Evolutionary conservation across 2,888 invertebrate genomes (phyloP).

Genomic region (Sipha maydis): DNA sequence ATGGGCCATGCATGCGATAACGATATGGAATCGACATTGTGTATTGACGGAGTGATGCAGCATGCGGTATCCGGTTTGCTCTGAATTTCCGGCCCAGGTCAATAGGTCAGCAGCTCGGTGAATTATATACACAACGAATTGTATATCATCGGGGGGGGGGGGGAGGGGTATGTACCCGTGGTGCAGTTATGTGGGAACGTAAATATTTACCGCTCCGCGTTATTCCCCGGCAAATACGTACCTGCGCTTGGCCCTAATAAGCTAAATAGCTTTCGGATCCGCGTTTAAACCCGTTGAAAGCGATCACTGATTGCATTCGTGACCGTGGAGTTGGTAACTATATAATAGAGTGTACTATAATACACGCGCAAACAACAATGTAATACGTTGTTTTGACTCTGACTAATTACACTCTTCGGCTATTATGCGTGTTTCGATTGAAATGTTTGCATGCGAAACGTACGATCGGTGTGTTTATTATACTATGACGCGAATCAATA

Average conservation of each 20-base stretch:
- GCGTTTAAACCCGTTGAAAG: not conserved
- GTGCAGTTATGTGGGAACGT: not conserved
- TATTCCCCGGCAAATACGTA: not conserved
- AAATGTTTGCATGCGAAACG: not conserved
- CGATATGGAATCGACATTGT: too few species aligned
- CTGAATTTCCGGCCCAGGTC: constrained; percentile 44
- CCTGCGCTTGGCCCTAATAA: not conserved
- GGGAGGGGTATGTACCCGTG: not conserved
- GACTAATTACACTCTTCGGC: too few species aligned
- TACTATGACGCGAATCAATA: too few species aligned
- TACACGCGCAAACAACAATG: not conserved
- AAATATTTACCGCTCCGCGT: constrained; percentile 20
- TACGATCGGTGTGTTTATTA: not conserved
- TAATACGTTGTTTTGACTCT: not conserved
- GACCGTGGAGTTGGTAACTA: not conserved
- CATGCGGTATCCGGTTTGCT: constrained; percentile 26
- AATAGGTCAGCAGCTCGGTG: not conserved
- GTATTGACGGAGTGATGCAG: too few species aligned
- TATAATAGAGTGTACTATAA: not conserved
- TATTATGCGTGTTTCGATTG: too few species aligned
- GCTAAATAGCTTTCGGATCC: not conserved
- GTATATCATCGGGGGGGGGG: not conserved
- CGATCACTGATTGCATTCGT: not conserved
- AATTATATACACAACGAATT: not conserved
- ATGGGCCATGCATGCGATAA: too few species aligned